phyloP scores from a whole-genome alignment of 2,888 invertebrate species.

The Amphipyra berbera region DNA sequence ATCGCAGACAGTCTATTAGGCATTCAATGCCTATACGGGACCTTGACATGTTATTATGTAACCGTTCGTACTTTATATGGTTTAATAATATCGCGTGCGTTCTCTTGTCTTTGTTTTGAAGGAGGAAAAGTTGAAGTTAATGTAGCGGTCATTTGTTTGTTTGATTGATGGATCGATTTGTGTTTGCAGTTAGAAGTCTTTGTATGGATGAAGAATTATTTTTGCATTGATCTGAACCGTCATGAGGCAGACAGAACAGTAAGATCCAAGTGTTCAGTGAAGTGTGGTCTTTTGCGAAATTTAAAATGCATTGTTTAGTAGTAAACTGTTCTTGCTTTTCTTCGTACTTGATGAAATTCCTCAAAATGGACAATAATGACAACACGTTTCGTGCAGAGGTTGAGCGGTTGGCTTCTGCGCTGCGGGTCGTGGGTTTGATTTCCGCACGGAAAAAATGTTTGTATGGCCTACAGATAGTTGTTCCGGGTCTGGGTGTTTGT shows the following conservation, averaged over 20 bases:
- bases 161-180: conserved; percentile 45
- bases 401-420: too few species aligned
- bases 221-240: conserved; percentile 28
- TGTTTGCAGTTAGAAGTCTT: conserved; percentile 21
- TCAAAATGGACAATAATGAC: too few species aligned
- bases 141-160: conserved; percentile 32
- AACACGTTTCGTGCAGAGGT: too few species aligned
- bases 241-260: conserved; percentile 9
- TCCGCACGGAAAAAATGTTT: too few species aligned
- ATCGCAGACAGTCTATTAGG: conserved; percentile 52
- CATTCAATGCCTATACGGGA: conserved; percentile 50
- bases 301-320: neutral
- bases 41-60: conserved; percentile 70
- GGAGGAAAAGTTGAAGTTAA: conserved; percentile 36
- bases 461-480: too few species aligned
- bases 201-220: conserved; percentile 31
- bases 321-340: too few species aligned
- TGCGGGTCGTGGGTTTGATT: too few species aligned
- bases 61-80: conserved; percentile 12
- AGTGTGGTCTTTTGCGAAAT: conserved; percentile 3
- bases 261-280: conserved; percentile 8
- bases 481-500: too few species aligned
- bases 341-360: too few species aligned
- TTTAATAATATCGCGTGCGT: conserved; percentile 12
- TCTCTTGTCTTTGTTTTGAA: conserved; percentile 34